Evolutionary conservation across 2,113 vertebrate species (phyloP).

Genomic region (Meriones unguiculatus): DNA sequence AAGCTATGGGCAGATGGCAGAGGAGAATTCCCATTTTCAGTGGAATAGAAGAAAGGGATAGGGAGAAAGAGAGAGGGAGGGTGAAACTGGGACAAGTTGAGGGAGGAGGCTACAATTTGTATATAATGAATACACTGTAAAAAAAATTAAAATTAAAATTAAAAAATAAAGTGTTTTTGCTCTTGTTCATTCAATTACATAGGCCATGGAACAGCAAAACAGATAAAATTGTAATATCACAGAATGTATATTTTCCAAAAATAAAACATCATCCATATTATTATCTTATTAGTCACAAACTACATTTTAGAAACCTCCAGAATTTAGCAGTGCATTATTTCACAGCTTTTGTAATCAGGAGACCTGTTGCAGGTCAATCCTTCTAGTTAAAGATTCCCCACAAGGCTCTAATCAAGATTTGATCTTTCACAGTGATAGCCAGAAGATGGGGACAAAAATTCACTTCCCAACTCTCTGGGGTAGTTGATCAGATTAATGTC

Average conservation of each 20-base stretch:
- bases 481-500: background rate
- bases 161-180: background rate
- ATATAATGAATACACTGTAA: too few relatives aligned
- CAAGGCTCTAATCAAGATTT: background rate
- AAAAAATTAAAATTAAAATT: too few relatives aligned
- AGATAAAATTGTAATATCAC: background rate
- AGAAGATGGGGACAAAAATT: background rate
- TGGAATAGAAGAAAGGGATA: too few relatives aligned
- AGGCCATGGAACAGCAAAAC: background rate
- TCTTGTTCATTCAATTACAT: background rate
- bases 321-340: background rate
- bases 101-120: too few relatives aligned
- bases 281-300: background rate
- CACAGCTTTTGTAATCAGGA: background rate
- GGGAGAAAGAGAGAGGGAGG: too few relatives aligned
- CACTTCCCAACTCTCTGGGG: background rate
- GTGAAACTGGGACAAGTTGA: too few relatives aligned
- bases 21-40: too few relatives aligned
- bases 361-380: background rate
- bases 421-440: background rate
- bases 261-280: background rate
- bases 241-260: background rate
- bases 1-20: too few relatives aligned
- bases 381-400: background rate
- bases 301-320: background rate